Percentiles rank a stretch among this genome's conserved stretches.
Evolutionary conservation across 2,113 vertebrate genomes (phyloP).

Genomic region (Sylvietta virens): DNA sequence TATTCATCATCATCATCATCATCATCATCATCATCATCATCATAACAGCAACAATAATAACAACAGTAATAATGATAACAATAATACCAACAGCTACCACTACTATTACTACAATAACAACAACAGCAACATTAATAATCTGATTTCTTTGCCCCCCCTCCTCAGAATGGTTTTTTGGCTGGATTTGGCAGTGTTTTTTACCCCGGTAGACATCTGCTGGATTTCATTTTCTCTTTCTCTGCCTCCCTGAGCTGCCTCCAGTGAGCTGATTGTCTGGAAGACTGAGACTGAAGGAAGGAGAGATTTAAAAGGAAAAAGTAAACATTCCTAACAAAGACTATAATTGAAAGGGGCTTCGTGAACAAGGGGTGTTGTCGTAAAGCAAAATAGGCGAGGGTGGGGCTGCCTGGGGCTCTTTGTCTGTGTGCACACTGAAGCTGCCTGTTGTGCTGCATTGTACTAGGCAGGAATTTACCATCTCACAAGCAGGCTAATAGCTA

Average conservation of each 20-base stretch:
- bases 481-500: constrained; percentile 55
- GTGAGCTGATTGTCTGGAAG: constrained; percentile 13
- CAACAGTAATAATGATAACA: background rate
- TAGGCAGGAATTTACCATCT: constrained; percentile 58
- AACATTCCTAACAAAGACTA: constrained; percentile 66
- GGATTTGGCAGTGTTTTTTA: background rate
- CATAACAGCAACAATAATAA: background rate
- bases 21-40: background rate
- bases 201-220: background rate
- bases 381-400: constrained; percentile 59
- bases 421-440: constrained; percentile 48
- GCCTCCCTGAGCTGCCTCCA: background rate
- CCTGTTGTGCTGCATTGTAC: constrained; percentile 54
- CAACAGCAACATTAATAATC: background rate
- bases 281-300: constrained; percentile 20
- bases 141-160: background rate
- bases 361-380: constrained; percentile 53
- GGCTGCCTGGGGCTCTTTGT: constrained; percentile 61
- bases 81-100: background rate
- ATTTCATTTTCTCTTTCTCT: background rate
- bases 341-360: constrained; percentile 71
- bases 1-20: background rate
- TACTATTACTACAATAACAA: background rate
- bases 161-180: background rate
- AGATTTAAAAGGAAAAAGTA: constrained; percentile 66